Conservation (phyloP, 2,888 invertebrate species). For the Volucella zonaria region DNA sequence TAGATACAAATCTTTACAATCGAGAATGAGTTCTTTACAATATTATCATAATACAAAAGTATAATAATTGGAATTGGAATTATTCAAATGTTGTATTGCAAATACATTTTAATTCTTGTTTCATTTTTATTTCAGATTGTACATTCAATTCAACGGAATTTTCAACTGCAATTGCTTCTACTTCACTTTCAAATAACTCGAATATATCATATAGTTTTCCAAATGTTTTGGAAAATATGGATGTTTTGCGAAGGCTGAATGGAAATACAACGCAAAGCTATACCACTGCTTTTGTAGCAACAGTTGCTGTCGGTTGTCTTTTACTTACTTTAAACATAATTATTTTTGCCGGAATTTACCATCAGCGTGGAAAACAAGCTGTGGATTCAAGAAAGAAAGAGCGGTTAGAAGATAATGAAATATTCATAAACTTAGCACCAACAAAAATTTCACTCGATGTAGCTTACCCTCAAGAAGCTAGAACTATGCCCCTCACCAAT, state of each 20-base stretch:
- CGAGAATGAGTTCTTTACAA: no score
- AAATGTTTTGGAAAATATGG: constrained; percentile 84
- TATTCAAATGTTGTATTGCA: no score
- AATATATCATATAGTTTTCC: constrained; percentile 43
- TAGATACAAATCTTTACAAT: no score
- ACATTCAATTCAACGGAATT: constrained; percentile 86
- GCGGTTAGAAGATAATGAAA: constrained; percentile 84
- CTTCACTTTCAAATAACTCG: constrained; percentile 39
- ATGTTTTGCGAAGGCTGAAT: constrained; percentile 89
- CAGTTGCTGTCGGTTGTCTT: constrained; percentile 93
- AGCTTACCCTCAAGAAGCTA: constrained; percentile 17
- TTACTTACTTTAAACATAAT: constrained; percentile 91
- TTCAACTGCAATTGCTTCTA: constrained; percentile 75
- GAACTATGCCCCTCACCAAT: constrained; percentile 84
- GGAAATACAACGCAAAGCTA: constrained; percentile 92
- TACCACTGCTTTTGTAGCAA: constrained; percentile 93
- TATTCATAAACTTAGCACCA: constrained; percentile 77
- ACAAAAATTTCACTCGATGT: constrained; percentile 27
- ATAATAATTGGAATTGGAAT: no score
- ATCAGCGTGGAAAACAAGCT: constrained; percentile 88
- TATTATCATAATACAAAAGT: no score
- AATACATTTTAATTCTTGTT: no score
- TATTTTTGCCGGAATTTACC: constrained; percentile 94
- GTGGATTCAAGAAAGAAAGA: constrained; percentile 89
- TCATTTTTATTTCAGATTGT: constrained; percentile 83